Base-by-base conservation (phyloP, 2,797 vertebrate species). In the Sebastes cheni region DNA sequence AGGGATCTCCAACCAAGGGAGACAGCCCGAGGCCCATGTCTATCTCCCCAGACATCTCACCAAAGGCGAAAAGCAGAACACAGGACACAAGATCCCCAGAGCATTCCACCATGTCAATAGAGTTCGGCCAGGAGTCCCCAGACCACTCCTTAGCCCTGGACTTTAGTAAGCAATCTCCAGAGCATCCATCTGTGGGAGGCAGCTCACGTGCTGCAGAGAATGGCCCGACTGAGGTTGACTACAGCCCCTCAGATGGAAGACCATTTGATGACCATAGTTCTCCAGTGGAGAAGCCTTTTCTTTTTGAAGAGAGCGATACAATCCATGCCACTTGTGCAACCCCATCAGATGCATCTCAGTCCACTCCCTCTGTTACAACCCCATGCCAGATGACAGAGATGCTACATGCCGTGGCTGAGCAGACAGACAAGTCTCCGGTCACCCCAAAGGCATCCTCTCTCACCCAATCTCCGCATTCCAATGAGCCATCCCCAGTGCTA, bases 1-100 rank as follows among this genome's bases (percentile, higher is more conserved):
- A 99, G 70, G 96, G 97, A 88, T 99, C 98, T 81, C 97, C 97
- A 69, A 97, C 97, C 52, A 98, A 98, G 87, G 98, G 98, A 86
- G 97, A 98, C 5, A 97, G 97, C 82, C 97, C 98, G 36, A 96
- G 97, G 36, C 97, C 98, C 3, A 99, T 99, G 97, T 99, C 98
- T 30, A 99, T 99, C 88, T 99, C 98, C 85, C 98, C 98, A 85
- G 98, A 99, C 82, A 96, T 96, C 85, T 99, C 97, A 77, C 98
- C 97, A 70, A 99, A 97, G 94, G 96, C 94, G 1, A 98, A 98
- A 92, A 95, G 93, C 81, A 95, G 93, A 90, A 93, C 95, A 6
- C 95, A 96, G 27, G 97, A 98, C 74, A 90, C 95, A 52, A 97
- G 96, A 89, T 98, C 97, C 39, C 96, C 97, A 79, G 98, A 98